Conservation (phyloP, 2,113 vertebrate genomes). For the Motacilla alba region DNA sequence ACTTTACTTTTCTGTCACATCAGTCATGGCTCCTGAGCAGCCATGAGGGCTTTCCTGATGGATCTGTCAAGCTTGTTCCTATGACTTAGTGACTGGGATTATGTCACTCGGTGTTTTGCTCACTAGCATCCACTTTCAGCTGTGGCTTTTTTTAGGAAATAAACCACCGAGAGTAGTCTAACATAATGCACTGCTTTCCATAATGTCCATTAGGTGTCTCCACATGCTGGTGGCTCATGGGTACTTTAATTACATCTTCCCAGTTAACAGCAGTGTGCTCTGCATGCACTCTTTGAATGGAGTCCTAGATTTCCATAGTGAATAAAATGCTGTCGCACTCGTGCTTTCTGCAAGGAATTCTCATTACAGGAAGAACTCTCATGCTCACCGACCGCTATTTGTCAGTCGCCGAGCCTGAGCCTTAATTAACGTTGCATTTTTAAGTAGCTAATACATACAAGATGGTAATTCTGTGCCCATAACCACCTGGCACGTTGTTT, state of each 20-base stretch:
- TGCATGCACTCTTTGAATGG: background rate
- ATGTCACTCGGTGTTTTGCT: rapidly evolving
- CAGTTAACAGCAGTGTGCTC: background rate
- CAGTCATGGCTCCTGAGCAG: background rate
- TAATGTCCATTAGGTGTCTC: constrained; percentile 39
- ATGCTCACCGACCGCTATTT: background rate
- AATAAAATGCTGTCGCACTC: background rate
- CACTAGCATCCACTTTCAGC: background rate
- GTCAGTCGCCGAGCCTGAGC: background rate
- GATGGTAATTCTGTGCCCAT: constrained; percentile 34
- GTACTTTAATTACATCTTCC: constrained; percentile 29
- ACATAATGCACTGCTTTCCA: background rate
- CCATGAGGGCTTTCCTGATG: background rate
- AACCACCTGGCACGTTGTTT: constrained; percentile 16
- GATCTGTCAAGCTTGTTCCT: background rate
- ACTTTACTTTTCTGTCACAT: background rate
- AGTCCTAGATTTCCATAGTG: constrained; percentile 17
- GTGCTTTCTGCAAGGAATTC: background rate
- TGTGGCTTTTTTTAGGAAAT: background rate
- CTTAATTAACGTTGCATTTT: constrained; percentile 48
- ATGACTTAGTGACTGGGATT: background rate
- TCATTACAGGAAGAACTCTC: background rate
- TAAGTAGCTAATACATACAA: constrained; percentile 19
- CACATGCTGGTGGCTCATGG: background rate
- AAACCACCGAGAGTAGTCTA: background rate